Base-by-base conservation (phyloP, 2,797 vertebrate genomes). In the Myripristis murdjan region DNA sequence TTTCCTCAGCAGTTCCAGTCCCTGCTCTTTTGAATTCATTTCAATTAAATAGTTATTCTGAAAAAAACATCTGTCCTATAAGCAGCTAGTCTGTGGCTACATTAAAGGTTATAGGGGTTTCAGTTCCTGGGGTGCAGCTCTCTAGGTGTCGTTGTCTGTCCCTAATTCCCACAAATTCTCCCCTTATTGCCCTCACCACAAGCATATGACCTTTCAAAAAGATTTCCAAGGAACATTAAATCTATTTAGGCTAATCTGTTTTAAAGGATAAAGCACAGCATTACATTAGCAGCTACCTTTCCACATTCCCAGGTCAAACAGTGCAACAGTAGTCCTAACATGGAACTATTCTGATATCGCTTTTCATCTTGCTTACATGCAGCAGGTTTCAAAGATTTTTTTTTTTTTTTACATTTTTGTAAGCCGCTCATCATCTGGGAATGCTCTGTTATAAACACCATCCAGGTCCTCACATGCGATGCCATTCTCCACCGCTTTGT, bases 351-450 rank as follows among this genome's bases (percentile, higher is more conserved):
- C 20, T 12, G 37, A 4, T 33, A 35, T 53, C 2, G 11, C 11
- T 16, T 48, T 23, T 58, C 37, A 59, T 5, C 15, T 28, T 26
- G 6, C 33, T 53, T 4, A 33, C 28, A 31, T 41, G 11, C 1
- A 26, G 54, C 44, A 44, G 37, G 1, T 60, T 80, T n/a, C 23
- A 6, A n/a, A n/a, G n/a, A n/a, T n/a, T n/a, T n/a, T n/a, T 9
- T 0, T 22, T 11, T 28, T 44, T 1, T 10, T 81, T 78, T 75
- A 95, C 83, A 95, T 92, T 57, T 89, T 41, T 8, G 95, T 95
- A 39, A 90, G 31, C 5, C 77, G 57, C 0, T 92, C 90, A 0
- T 93, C 87, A 0, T 89, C 89, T 15, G 60, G 46, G 64, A 93
- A 93, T 0, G 62, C 82, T 33, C 9, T 55, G 83, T 95, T 93